Percentiles rank a stretch among this genome's conserved stretches.
Conservation (phyloP, 2,113 vertebrate genomes). For the Chaetodon trifascialis region DNA sequence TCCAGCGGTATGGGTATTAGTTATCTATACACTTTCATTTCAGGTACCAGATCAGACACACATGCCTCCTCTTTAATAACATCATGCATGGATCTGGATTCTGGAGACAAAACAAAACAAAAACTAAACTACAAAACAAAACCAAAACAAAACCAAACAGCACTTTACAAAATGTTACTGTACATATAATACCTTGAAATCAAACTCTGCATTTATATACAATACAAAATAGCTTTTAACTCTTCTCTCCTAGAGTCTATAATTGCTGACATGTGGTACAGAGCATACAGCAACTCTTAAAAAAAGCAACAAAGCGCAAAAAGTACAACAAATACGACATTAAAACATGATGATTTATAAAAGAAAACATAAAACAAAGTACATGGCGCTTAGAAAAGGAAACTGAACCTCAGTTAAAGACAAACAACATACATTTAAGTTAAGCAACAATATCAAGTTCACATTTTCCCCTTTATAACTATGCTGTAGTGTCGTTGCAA, state of each 20-base stretch:
- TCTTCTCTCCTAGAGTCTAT: slow-evolving; percentile 58
- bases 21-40: slow-evolving; percentile 73
- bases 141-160: slow-evolving; percentile 59
- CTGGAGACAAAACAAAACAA: slow-evolving; percentile 64
- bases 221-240: slow-evolving; percentile 67
- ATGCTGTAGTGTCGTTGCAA: slow-evolving; percentile 61
- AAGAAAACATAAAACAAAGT: slow-evolving; percentile 48
- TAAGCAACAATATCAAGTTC: slow-evolving; percentile 73
- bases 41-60: slow-evolving; percentile 64
- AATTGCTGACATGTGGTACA: slow-evolving; percentile 45
- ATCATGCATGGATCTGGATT: slow-evolving; percentile 77
- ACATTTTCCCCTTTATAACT: slow-evolving; percentile 41
- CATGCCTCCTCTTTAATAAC: slow-evolving; percentile 59
- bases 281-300: slow-evolving; percentile 46
- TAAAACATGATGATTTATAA: slow-evolving; percentile 50
- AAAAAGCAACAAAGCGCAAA: slow-evolving; percentile 50
- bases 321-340: slow-evolving; percentile 66
- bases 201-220: slow-evolving; percentile 77
- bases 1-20: slow-evolving; percentile 47
- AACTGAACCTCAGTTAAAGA: slow-evolving; percentile 60
- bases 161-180: slow-evolving; percentile 81
- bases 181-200: slow-evolving; percentile 71
- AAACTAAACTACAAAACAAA: slow-evolving; percentile 68
- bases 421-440: slow-evolving; percentile 67
- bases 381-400: slow-evolving; percentile 51